Base-by-base conservation (phyloP, 2,888 invertebrate species). In the Ligdia adustata region DNA sequence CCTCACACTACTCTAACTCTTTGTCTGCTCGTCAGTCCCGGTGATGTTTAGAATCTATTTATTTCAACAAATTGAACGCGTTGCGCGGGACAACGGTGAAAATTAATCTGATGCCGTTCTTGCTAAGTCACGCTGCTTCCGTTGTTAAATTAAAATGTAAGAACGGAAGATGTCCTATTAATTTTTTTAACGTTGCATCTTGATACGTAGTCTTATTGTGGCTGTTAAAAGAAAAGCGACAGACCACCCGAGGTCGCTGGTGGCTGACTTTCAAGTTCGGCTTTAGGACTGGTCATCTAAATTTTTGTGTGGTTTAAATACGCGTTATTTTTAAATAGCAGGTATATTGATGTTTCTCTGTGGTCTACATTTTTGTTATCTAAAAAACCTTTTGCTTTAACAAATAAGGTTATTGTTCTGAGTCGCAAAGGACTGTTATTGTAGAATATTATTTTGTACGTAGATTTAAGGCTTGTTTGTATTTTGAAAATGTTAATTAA, bases 61-160 rank as follows among this genome's bases (percentile, higher is more conserved):
- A 77, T 81, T 77, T 74, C 69, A 61, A 74, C 67, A 64, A 63
- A 70, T 67, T 60, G 66, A 63, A 62, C 66, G 69, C 64, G 66
- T 62, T 50, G 55, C 45, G 20, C 61, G 69, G 66, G 62, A 69
- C 72, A 69, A 68, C 76, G 67, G 67, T 75, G 79, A 72, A 82
- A 79, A 86, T 81, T 81, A 85, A 86, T 87, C 79, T 75, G 79
- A 76, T 77, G 72, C 66, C 75, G 79, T 84, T 85, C 79, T 70
- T 72, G 89, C 66, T 67, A 68, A 85, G 83, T 89, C 89, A 89
- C 76, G 76, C 69, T 69, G 85, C 85, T 87, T 87, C 88, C 88
- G 88, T 80, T 79, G 78, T 79, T 77, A 79, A 80, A 86, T 83
- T 81, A 80, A 84, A 83, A 80, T 68, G 48, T 55, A 65, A 67